A percentile compares a stretch with the other conserved stretches of the same genome.
phyloP scores from a whole-genome alignment of 2,888 invertebrate species.

The Gibbula magus region DNA sequence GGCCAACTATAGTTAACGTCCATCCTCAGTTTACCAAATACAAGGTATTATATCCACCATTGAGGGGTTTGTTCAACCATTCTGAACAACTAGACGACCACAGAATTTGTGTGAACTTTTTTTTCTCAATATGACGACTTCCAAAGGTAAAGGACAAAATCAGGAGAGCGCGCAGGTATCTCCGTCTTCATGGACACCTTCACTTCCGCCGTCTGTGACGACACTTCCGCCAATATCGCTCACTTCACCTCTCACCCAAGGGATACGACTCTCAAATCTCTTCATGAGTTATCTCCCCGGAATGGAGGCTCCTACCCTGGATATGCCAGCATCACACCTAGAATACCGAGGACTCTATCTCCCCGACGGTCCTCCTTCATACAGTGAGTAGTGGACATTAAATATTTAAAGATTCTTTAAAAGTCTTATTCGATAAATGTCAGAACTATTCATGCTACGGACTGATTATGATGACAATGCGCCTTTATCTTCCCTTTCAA shows the following conservation, averaged over 20 bases:
- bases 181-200: background rate
- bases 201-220: background rate
- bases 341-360: background rate
- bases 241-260: background rate
- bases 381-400: background rate
- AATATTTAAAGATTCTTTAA: too few species aligned
- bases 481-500: too few species aligned
- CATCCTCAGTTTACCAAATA: too few species aligned
- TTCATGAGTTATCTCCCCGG: constrained; percentile 18
- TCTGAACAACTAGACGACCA: too few species aligned
- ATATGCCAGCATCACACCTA: background rate
- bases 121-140: background rate
- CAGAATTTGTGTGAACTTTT: too few species aligned
- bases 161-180: background rate
- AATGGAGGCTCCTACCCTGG: background rate
- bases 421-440: too few species aligned
- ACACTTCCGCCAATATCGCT: background rate
- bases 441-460: too few species aligned
- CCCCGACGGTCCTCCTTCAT: background rate
- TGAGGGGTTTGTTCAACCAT: too few species aligned
- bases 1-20: too few species aligned
- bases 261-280: background rate
- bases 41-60: too few species aligned
- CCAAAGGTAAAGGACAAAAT: background rate
- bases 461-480: too few species aligned